Evolutionary conservation across 2,797 vertebrate genomes (phyloP), one percentile per base, ranked within the genome.

Genomic region (Melanotaenia trifasciata): DNA sequence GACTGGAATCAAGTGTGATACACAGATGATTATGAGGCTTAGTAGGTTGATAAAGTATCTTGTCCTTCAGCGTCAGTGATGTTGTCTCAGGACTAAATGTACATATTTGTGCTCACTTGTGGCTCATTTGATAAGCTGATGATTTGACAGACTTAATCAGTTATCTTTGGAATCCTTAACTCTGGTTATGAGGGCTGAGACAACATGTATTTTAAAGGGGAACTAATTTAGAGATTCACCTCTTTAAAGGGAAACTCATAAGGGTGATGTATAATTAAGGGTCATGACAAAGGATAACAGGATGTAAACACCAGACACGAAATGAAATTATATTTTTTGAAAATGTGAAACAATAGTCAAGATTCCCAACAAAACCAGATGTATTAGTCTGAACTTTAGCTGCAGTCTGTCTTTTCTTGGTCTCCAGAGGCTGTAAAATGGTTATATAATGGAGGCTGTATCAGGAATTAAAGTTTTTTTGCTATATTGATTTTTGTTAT

Each of bases 401-500:
- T 4, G 14, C 40, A 43, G 40, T 4, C 28, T 28, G 3, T 28
- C 28, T 28, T 28, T 33, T n/a, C 2, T 6, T 60, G 32, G 47
- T 22, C 22, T 54, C 24, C 24, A 54, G 24, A n/a, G 60, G 5
- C 16, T 18, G 3, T 16, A 43, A 45, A 18, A 43, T 16, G 14
- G 40, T 1, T 18, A 18, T 6, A 45, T 3, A 45, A 45, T 18
- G 14, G 20, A 58, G 58, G 11, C 58, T 28, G 30, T 36, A 7
- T 38, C 28, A 57, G 35, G 65, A 70, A 64, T 33, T 61, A 18
- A 0, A 7, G 18, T 8, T 54, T 50, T 18, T 69, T 67, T 61
- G 24, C 63, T 30, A 59, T 54, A 2, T 5, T 51, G 43, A 65
- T 70, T 26, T 61, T 45, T 28, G n/a, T 28, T 67, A 22, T 61